Evolutionary conservation across 2,113 vertebrate genomes (phyloP).

Genomic region (Paratilapia polleni): DNA sequence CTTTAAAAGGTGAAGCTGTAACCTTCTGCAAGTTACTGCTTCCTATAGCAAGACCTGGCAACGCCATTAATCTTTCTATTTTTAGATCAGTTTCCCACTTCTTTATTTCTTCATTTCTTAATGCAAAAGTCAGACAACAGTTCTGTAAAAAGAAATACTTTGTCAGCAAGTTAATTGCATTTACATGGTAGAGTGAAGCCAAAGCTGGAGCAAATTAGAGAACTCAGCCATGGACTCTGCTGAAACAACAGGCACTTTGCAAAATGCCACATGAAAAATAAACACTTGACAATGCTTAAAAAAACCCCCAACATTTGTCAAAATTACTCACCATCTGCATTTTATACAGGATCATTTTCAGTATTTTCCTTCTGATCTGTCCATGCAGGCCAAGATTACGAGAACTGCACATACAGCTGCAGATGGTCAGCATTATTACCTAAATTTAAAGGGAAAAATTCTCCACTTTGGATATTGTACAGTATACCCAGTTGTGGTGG

Average conservation of each 20-base stretch:
- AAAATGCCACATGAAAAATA: conserved; percentile 48
- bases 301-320: background rate
- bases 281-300: conserved; percentile 16
- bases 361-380: background rate
- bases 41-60: conserved; percentile 9
- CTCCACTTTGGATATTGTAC: background rate
- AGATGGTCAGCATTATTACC: conserved; percentile 3
- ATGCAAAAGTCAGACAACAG: conserved; percentile 53
- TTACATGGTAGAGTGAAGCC: conserved; percentile 74
- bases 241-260: conserved; percentile 59
- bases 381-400: background rate
- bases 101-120: conserved; percentile 54
- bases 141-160: conserved; percentile 71
- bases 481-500: background rate
- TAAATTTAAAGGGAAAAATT: background rate
- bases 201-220: conserved; percentile 70
- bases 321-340: conserved; percentile 27
- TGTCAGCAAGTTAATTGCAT: conserved; percentile 76
- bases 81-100: conserved; percentile 61
- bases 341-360: background rate
- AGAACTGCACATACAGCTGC: background rate
- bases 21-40: conserved; percentile 37
- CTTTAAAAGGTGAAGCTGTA: conserved; percentile 38
- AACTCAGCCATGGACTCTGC: conserved; percentile 47
- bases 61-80: conserved; percentile 67